Conservation (phyloP, 2,113 vertebrate species). For the Verasper variegatus region DNA sequence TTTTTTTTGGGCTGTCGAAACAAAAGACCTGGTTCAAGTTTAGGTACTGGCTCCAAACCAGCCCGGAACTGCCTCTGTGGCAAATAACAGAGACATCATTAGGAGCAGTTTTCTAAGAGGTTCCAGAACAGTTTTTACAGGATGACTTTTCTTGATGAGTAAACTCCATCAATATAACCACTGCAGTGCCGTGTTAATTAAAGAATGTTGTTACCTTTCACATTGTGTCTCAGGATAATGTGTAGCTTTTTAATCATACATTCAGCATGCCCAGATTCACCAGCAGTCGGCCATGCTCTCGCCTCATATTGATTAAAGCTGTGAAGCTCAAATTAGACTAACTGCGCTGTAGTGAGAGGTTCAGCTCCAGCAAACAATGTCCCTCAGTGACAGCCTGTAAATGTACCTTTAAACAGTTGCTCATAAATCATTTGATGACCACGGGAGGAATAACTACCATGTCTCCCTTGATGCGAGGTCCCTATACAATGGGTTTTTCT, state of each 20-base stretch:
- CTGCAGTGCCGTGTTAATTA: neutral
- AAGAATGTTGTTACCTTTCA: neutral
- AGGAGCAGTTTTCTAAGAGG: no score
- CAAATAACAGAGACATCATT: no score
- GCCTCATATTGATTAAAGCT: constrained; percentile 44
- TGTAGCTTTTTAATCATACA: neutral
- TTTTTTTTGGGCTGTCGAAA: no score
- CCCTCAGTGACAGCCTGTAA: constrained; percentile 23
- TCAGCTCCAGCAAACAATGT: constrained; percentile 8
- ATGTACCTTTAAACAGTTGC: constrained; percentile 31
- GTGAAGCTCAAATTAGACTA: constrained; percentile 44
- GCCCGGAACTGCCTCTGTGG: no score
- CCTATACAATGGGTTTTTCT: constrained; percentile 31
- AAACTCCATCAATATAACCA: neutral
- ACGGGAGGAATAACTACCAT: constrained; percentile 23
- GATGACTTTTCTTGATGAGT: neutral
- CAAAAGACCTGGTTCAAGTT: no score
- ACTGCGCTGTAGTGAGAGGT: constrained; percentile 20
- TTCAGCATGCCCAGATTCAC: constrained; percentile 2
- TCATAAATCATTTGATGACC: constrained; percentile 57
- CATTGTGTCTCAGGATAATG: neutral
- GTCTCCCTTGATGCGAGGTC: constrained; percentile 18
- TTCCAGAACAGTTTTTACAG: no score
- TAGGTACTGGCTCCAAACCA: no score
- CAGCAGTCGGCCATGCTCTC: neutral